Evolutionary conservation across 2,888 invertebrate species (phyloP).

Genomic region (Trissonchulus sp.): DNA sequence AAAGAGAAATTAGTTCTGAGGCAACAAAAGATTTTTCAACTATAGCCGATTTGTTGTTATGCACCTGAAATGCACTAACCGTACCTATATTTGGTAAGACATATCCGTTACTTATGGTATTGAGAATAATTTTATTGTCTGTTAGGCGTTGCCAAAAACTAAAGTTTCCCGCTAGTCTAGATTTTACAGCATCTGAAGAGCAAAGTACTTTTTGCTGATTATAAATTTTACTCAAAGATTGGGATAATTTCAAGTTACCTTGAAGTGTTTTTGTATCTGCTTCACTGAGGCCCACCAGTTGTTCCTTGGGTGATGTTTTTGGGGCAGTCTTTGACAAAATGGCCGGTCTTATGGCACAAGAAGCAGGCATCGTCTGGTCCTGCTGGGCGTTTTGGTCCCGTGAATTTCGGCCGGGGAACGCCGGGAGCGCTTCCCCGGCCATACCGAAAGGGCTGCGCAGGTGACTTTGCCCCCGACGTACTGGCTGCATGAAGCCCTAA

Average conservation of each 20-base stretch:
- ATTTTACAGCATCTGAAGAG: too few relatives aligned
- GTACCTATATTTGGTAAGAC: neutral
- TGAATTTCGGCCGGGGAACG: neutral
- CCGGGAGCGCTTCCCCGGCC: slow-evolving; percentile 2
- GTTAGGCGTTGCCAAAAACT: too few relatives aligned
- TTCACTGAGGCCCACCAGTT: too few relatives aligned
- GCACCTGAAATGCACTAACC: neutral
- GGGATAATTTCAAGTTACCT: too few relatives aligned
- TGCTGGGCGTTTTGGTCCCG: neutral
- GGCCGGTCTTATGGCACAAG: neutral
- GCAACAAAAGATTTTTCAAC: neutral
- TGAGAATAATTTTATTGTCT: too few relatives aligned
- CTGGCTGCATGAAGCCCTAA: neutral
- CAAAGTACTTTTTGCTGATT: too few relatives aligned
- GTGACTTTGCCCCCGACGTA: neutral
- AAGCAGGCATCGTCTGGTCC: neutral
- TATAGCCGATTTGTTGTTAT: neutral
- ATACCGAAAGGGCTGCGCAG: slow-evolving; percentile 1
- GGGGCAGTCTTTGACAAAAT: neutral
- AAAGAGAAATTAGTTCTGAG: neutral
- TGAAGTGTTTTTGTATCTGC: too few relatives aligned
- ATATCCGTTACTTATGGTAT: neutral
- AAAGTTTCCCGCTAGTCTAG: too few relatives aligned
- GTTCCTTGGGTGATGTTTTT: too few relatives aligned
- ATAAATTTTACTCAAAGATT: too few relatives aligned